Evolutionary conservation across 1,140 invertebrate species (phyloP), one percentile per base, ranked within the genome.

Genomic region (Hyphantria cunea): DNA sequence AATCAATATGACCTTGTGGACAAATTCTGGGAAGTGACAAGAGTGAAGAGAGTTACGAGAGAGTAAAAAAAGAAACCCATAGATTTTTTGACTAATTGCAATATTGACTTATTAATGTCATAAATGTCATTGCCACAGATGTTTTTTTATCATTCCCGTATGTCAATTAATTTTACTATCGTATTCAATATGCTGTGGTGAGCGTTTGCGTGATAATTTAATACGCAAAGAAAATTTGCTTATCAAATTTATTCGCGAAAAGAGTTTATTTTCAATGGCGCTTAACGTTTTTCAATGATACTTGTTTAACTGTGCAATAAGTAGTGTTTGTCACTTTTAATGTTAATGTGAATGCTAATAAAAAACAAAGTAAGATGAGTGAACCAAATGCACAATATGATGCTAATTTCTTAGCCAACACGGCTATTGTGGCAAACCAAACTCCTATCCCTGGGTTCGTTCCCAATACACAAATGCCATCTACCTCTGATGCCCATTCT

Each of bases 331-430:
- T 10, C 5, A 41, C 12, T 41, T n/a, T n/a, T n/a, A n/a, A n/a
- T n/a, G n/a, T 25, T 25, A 25, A 25, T 25, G 17, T 25, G 17
- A 25, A 25, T 25, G 17, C 17, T 25, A 25, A n/a, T n/a, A n/a
- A 25, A 25, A 5, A 39, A 39, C 13, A 14, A 10, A 58, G 13
- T 59, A 73, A 31, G 66, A 88, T 89, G 86, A 80, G 75, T 73
- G 81, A 84, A 60, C 74, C 79, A 41, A 25, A 51, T 17, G 34
- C 42, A 34, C 34, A 52, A n/a, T 52, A 33, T 9, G 25, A 55
- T 44, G 11, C 41, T n/a, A 44, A 44, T 44, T 44, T 44, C 12
- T 12, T 44, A n/a, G 12, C 41, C 12, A 44, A 44, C 13, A 44
- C n/a, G 1, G 41, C 41, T 13, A 44, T 44, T 2, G 12, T 7